These are phyloP conservation scores for Drosophila simulans DNA, from an alignment of 1,140 invertebrate genomes.

Conservation along the genomic window DNA sequence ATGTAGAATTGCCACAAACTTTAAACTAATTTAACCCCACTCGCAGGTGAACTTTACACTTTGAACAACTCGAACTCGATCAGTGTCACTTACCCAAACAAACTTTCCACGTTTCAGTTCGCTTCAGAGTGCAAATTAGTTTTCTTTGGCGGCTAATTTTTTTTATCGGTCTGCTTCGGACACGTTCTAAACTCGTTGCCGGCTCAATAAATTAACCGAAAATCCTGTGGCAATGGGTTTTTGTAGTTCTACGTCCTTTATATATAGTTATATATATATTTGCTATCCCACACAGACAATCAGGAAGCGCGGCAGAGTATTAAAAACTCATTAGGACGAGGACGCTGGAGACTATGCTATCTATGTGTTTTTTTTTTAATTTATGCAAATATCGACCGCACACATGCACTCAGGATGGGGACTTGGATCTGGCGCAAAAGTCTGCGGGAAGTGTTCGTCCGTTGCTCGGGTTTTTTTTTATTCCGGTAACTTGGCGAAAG, in stretches of 20 bases:
- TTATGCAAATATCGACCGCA: conserved; percentile 79
- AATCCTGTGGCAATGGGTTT: conserved; percentile 64
- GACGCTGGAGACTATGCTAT: conserved; percentile 26
- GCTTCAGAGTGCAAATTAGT: conserved; percentile 49
- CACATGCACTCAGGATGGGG: conserved; percentile 24
- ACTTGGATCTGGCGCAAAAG: conserved; percentile 60
- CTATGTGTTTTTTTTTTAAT: conserved; percentile 51
- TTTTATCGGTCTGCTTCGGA: conserved; percentile 28
- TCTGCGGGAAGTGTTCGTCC: conserved; percentile 51
- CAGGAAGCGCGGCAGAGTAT: conserved; percentile 68
- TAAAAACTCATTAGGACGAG: conserved; percentile 78
- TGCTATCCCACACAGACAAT: conserved; percentile 34
- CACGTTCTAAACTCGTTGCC: conserved; percentile 48
- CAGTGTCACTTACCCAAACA: conserved; percentile 41
- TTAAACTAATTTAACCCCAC: conserved; percentile 12
- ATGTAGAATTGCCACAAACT: conserved; percentile 10
- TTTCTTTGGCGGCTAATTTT: conserved; percentile 25
- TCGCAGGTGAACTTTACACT: conserved; percentile 19
- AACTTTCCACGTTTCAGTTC: conserved; percentile 35
- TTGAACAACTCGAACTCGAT: conserved; percentile 25
- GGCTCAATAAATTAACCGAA: conserved; percentile 72
- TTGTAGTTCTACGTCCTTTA: conserved; percentile 38
- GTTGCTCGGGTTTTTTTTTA: conserved; percentile 2
- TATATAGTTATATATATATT: conserved; percentile 7
- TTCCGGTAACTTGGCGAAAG: conserved; percentile 57